phyloP scores from a whole-genome alignment of 2,797 vertebrate genomes.

The Phrynocephalus vlangalii region DNA sequence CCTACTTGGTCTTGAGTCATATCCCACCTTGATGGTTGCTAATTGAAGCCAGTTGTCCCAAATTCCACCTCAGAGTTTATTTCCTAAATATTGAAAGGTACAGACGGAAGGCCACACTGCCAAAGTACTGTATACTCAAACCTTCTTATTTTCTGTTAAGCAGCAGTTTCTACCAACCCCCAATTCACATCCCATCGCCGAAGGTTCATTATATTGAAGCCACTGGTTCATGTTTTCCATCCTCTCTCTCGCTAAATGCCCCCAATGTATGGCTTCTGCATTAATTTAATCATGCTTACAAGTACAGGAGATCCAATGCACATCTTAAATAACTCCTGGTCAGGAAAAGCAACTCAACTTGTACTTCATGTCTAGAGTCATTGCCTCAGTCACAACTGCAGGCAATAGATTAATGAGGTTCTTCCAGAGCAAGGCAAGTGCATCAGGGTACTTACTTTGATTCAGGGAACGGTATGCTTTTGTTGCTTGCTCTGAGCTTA shows the following conservation, averaged over 20 bases:
- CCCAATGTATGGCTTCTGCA: neutral
- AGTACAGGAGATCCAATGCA: slow-evolving; percentile 6
- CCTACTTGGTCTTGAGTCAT: neutral
- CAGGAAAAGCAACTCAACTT: slow-evolving; percentile 26
- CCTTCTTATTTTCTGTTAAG: neutral
- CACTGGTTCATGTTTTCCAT: neutral
- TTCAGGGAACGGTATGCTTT: slow-evolving; percentile 31
- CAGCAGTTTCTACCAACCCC: neutral
- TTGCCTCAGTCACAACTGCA: slow-evolving; percentile 27
- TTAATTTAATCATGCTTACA: slow-evolving; percentile 20
- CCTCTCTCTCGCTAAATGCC: neutral
- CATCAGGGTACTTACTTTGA: slow-evolving; percentile 35
- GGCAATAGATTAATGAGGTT: slow-evolving; percentile 63
- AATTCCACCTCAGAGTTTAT: neutral
- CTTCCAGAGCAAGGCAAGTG: slow-evolving; percentile 45
- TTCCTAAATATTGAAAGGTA: neutral
- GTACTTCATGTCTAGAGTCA: slow-evolving; percentile 13
- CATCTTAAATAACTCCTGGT: slow-evolving; percentile 39
- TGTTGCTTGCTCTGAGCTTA: slow-evolving; percentile 43
- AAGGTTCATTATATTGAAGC: neutral
- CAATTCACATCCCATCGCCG: neutral
- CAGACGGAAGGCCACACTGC: neutral
- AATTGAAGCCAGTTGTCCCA: neutral
- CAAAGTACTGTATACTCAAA: neutral
- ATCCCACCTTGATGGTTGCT: neutral